Conservation (phyloP, 2,797 vertebrate genomes). For the Lagodon rhomboides region DNA sequence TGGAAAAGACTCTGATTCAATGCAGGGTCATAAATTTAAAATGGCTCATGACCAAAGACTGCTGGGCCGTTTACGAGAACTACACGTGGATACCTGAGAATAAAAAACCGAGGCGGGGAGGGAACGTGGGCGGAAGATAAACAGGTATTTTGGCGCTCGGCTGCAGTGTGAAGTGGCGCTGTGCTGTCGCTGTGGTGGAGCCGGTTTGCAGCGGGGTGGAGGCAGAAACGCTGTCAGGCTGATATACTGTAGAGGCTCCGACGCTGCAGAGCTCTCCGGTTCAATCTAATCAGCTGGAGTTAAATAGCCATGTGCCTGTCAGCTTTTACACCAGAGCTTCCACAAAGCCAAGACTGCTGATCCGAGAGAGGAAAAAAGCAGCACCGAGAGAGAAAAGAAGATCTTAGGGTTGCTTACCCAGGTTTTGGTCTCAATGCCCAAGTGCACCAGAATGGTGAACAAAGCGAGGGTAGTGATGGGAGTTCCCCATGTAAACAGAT, state of each 20-base stretch:
- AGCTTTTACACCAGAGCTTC: constrained; percentile 14
- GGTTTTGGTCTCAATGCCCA: constrained; percentile 98
- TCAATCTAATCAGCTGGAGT: constrained; percentile 71
- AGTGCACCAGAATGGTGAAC: constrained; percentile 94
- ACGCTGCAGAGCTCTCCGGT: constrained; percentile 54
- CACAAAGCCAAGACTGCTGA: constrained; percentile 27
- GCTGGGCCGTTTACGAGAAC: constrained; percentile 35
- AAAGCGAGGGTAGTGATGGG: constrained; percentile 93
- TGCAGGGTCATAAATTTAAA: constrained; percentile 70
- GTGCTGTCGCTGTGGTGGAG: constrained; percentile 5
- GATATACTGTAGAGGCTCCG: constrained; percentile 52
- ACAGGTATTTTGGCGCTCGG: constrained; percentile 24
- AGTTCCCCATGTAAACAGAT: constrained; percentile 97
- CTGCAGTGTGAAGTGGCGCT: constrained; percentile 1
- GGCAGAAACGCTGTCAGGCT: constrained; percentile 46
- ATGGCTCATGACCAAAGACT: constrained; percentile 39
- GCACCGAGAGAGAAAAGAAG: background rate
- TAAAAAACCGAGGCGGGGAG: constrained; percentile 9
- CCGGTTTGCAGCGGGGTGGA: constrained; percentile 22
- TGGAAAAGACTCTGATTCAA: constrained; percentile 70
- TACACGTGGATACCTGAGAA: constrained; percentile 24
- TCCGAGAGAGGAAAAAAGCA: constrained; percentile 18
- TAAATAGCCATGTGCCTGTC: constrained; percentile 50
- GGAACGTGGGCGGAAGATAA: background rate
- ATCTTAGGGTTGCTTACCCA: constrained; percentile 88